phyloP scores from a whole-genome alignment of 2,113 vertebrate genomes.

The Melanotaenia duboulayi region DNA sequence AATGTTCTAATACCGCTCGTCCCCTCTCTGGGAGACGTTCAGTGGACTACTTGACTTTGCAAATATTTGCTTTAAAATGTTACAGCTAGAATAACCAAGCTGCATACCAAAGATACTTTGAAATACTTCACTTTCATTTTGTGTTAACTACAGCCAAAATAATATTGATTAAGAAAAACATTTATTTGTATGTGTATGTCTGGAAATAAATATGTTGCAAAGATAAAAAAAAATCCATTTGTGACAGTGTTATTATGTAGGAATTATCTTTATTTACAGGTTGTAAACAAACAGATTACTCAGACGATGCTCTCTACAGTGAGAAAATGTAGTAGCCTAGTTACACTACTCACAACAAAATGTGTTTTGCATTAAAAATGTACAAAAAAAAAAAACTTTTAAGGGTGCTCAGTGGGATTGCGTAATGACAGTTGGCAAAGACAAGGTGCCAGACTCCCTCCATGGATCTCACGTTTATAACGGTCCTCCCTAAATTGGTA shows the following conservation, averaged over 20 bases:
- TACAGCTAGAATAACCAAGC: constrained; percentile 6
- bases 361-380: constrained; percentile 59
- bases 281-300: constrained; percentile 70
- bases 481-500: constrained; percentile 35
- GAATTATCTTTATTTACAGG: constrained; percentile 77
- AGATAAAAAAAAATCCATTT: constrained; percentile 68
- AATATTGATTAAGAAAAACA: neutral
- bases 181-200: neutral
- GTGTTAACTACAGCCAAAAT: neutral
- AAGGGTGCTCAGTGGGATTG: constrained; percentile 62
- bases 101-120: constrained; percentile 28
- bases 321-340: constrained; percentile 42
- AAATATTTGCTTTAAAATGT: neutral
- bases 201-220: neutral
- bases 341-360: constrained; percentile 41
- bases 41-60: constrained; percentile 22
- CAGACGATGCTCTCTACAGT: constrained; percentile 45
- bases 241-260: constrained; percentile 32
- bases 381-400: constrained; percentile 48
- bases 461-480: constrained; percentile 29
- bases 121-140: neutral
- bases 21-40: neutral
- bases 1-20: neutral
- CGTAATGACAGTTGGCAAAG: constrained; percentile 53
- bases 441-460: constrained; percentile 42